Evolutionary conservation across 2,113 vertebrate species (phyloP).

Genomic region (Microtus montanus): DNA sequence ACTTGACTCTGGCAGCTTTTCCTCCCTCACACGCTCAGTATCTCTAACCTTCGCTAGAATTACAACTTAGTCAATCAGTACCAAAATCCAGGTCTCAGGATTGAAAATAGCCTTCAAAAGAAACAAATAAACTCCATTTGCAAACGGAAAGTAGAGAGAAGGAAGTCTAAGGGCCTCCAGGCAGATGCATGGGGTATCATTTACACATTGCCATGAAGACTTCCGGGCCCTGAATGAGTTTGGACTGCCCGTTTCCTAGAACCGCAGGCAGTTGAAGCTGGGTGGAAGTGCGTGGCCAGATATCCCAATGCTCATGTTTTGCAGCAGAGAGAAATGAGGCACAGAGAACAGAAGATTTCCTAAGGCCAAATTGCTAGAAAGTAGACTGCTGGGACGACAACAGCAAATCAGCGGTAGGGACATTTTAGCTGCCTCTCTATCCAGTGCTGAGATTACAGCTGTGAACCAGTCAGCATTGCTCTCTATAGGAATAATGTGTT

Average conservation of each 20-base stretch:
- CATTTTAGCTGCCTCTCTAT: no score
- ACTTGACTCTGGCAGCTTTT: neutral
- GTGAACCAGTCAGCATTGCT: neutral
- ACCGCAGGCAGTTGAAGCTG: neutral
- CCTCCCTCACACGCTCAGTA: neutral
- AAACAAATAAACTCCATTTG: neutral
- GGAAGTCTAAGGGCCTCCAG: accelerated
- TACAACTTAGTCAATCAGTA: neutral
- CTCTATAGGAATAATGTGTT: neutral
- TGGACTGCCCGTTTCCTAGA: neutral
- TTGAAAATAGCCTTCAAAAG: neutral
- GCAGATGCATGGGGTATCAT: accelerated
- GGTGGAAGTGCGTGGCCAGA: neutral
- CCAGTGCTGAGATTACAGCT: neutral
- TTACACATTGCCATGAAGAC: neutral
- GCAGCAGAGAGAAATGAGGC: neutral
- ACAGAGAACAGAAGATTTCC: neutral
- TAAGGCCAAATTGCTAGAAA: neutral
- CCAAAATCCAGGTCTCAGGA: neutral
- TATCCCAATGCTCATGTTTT: neutral
- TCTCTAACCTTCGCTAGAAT: neutral
- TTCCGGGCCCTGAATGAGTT: accelerated
- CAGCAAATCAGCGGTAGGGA: neutral
- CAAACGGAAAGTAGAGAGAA: neutral
- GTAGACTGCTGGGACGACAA: neutral